Evolutionary conservation across 2,888 invertebrate genomes (phyloP).

Genomic region (Xestoiulus laeticollis): DNA sequence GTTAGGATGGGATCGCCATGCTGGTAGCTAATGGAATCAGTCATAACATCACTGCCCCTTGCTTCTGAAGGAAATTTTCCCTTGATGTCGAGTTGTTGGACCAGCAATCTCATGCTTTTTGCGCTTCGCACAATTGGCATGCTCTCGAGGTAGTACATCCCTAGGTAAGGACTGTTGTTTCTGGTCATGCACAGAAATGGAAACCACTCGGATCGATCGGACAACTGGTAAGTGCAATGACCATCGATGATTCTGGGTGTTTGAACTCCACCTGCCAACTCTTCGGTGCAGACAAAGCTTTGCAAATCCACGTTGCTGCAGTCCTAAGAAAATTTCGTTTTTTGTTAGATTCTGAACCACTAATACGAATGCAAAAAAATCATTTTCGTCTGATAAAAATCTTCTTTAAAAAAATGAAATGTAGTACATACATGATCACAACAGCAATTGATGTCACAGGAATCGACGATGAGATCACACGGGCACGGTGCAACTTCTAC

Average conservation of each 20-base stretch:
- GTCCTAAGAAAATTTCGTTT: not conserved
- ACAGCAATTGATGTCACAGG: slow-evolving; percentile 48
- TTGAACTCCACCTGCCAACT: not conserved
- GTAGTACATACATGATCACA: slow-evolving; percentile 42
- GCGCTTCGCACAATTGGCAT: not conserved
- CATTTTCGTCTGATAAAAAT: too few relatives aligned
- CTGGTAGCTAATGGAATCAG: not conserved
- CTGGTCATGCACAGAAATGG: slow-evolving; percentile 46
- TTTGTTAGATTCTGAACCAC: not conserved
- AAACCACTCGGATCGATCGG: not conserved
- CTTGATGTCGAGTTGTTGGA: not conserved
- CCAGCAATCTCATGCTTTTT: not conserved
- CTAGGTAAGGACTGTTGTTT: slow-evolving; percentile 48
- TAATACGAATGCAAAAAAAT: too few relatives aligned
- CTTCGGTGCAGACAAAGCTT: not conserved
- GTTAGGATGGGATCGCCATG: slow-evolving; percentile 32
- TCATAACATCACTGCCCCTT: not conserved
- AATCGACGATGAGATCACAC: slow-evolving; percentile 10
- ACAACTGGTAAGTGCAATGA: not conserved
- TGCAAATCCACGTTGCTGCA: not conserved
- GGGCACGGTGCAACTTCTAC: slow-evolving; percentile 40
- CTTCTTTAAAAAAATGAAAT: not conserved
- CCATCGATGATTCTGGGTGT: not conserved
- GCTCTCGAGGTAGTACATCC: not conserved
- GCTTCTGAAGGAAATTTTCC: not conserved